phyloP scores from a whole-genome alignment of 1,140 invertebrate species.

The Aphaenogaster rudis region DNA sequence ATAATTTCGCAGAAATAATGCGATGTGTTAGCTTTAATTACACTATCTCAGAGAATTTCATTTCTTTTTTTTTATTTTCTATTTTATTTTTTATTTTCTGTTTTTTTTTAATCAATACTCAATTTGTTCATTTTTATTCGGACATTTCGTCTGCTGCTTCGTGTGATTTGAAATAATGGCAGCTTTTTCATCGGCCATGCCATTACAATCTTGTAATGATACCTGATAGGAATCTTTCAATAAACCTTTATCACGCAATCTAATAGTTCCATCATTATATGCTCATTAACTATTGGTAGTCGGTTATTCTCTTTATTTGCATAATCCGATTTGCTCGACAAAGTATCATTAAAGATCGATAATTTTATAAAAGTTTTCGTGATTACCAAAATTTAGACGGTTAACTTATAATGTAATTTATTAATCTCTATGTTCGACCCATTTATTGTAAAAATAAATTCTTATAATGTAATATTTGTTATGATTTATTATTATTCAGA shows the following conservation, averaged over 20 bases:
- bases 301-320: not conserved
- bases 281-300: not conserved
- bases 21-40: not conserved
- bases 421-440: too few species aligned
- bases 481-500: too few species aligned
- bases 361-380: too few species aligned
- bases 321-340: not conserved
- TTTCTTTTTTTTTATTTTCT: too few species aligned
- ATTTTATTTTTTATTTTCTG: not conserved
- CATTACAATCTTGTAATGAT: conserved; percentile 31
- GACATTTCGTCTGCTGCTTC: not conserved
- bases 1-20: not conserved
- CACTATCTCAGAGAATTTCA: too few species aligned
- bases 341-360: too few species aligned
- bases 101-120: not conserved
- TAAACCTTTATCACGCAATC: not conserved
- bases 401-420: too few species aligned
- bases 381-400: too few species aligned
- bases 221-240: not conserved
- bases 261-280: conserved; percentile 23
- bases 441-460: too few species aligned
- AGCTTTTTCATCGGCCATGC: conserved; percentile 11
- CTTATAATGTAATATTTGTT: too few species aligned
- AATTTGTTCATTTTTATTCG: not conserved
- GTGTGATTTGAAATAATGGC: not conserved